Base-by-base conservation (phyloP, 2,888 invertebrate genomes). In the Megastigmus dorsalis region DNA sequence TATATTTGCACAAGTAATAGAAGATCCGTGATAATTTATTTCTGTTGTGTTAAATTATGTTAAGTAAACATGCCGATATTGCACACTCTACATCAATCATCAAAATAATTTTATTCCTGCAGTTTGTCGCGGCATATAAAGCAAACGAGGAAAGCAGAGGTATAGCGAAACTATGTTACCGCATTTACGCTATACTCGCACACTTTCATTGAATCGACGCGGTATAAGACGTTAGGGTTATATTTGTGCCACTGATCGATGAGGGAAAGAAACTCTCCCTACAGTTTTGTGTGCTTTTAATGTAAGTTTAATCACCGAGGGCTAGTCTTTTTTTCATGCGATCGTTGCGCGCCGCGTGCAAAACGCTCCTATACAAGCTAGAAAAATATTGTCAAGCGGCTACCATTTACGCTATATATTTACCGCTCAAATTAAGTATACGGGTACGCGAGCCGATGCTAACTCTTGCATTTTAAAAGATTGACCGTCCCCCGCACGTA, bases 211-310 rank as follows among this genome's bases (percentile, higher is more conserved):
- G 28, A 33, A 62, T 20, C 23, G 23, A n/a, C n/a, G 30, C 9
- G 9, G 33, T 20, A 33, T n/a, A n/a, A n/a, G n/a, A n/a, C 36
- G n/a, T 45, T 15, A 28, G 15, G 10, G 54, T 6, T 55, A n/a
- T n/a, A 67, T 67, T 67, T 43, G n/a, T 57, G 52, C 23, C 54
- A 36, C 33, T 33, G 55, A 67, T 67, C 67, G 67, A 67, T 67
- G 54, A 20, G 30, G n/a, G n/a, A 41, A 48, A 67, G 38, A 50
- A 23, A 33, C 63, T 28, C 45, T 30, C 45, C 30, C 13, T 18
- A 26, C 28, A 23, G 38, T 43, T 60, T n/a, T 15, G 13, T 13
- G 45, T n/a, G 45, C 26, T 45, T 45, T n/a, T 59, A 28, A 18
- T 60, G 20, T 43, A 18, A 18, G 41, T 62, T 45, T 62, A 62